Conservation (phyloP, 53 echinoderm and acorn worm genomes). For the Astropecten irregularis region DNA sequence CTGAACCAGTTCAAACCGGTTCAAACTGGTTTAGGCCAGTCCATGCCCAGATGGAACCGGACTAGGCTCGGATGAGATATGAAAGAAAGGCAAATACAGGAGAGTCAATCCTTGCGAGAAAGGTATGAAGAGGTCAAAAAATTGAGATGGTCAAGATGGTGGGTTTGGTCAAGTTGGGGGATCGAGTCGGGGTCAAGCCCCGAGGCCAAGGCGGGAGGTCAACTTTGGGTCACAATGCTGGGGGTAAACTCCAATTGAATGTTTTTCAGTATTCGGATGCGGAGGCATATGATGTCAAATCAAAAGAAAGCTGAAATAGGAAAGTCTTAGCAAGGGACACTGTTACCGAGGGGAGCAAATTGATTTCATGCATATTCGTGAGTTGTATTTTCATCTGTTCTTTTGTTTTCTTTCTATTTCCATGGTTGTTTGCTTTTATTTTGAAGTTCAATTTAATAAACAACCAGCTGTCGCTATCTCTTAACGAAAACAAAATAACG, state of each 20-base stretch:
- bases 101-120: constrained; percentile 40
- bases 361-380: neutral
- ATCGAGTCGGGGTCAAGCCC: neutral
- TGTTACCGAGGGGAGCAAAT: too few species aligned
- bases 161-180: too few species aligned
- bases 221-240: constrained; percentile 1
- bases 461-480: too few species aligned
- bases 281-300: too few species aligned
- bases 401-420: too few species aligned
- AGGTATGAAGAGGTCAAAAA: constrained; percentile 25
- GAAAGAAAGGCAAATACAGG: constrained; percentile 57
- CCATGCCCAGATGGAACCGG: constrained; percentile 15
- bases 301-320: too few species aligned
- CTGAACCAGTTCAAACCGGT: constrained; percentile 20
- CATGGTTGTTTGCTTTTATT: too few species aligned
- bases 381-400: neutral
- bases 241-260: too few species aligned
- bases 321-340: too few species aligned
- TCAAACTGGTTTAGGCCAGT: constrained; percentile 7
- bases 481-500: too few species aligned
- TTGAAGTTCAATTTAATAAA: too few species aligned
- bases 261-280: too few species aligned
- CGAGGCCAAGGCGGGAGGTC: constrained; percentile 4
- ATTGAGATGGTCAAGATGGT: neutral
- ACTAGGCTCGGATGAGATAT: constrained; percentile 28